Percentiles rank a stretch among this genome's conserved stretches.
Evolutionary conservation across 2,797 vertebrate species (phyloP).

Genomic region (Crotalus adamanteus): DNA sequence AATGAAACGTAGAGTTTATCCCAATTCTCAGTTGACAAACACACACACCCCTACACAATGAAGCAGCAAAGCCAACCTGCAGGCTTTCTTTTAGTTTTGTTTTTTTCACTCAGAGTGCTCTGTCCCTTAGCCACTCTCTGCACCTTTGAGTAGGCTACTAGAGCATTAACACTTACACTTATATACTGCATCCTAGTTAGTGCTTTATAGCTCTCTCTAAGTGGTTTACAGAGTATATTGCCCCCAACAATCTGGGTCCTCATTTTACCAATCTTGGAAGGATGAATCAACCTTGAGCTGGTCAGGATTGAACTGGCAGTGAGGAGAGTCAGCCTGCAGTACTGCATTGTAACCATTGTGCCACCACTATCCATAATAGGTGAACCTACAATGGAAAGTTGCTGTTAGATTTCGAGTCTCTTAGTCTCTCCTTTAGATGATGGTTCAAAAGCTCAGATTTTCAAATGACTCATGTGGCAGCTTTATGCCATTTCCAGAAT

Average conservation of each 20-base stretch:
- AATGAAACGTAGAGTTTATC: not conserved
- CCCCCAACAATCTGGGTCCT: not conserved
- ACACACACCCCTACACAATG: not conserved
- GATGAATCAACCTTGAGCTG: not conserved
- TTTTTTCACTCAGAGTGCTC: not conserved
- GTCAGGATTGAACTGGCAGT: not conserved
- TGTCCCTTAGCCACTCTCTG: not conserved
- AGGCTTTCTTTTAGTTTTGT: not conserved
- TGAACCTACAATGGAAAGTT: not conserved
- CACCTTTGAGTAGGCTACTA: not conserved
- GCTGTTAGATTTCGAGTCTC: not conserved
- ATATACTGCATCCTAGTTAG: not conserved
- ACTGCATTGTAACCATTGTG: not conserved
- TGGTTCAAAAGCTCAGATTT: not conserved
- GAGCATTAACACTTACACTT: not conserved
- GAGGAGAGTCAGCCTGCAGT: not conserved
- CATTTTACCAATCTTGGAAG: not conserved
- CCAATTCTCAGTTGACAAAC: not conserved
- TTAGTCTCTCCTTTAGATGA: not conserved
- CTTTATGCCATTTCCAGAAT: not conserved
- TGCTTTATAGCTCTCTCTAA: not conserved
- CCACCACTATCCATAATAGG: not conserved
- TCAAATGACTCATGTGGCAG: not conserved
- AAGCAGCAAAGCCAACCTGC: not conserved
- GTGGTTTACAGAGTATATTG: not conserved